phyloP scores from a whole-genome alignment of 2,797 vertebrate genomes.

The Nasua narica region DNA sequence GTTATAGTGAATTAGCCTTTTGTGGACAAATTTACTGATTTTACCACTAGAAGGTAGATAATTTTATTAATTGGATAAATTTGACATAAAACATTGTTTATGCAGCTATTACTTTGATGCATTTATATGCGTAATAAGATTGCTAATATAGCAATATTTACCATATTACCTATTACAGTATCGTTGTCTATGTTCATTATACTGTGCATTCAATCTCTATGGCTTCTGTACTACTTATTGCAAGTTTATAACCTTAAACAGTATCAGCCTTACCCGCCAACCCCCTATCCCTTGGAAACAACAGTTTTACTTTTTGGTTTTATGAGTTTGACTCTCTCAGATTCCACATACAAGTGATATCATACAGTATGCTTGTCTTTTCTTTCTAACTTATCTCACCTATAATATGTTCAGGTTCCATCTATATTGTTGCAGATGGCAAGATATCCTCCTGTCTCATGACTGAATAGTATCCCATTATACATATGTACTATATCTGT shows the following conservation, averaged over 20 bases:
- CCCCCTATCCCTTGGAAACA: background rate
- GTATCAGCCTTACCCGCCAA: background rate
- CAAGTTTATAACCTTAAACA: background rate
- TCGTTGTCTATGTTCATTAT: background rate
- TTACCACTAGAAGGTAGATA: background rate
- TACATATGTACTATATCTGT: background rate
- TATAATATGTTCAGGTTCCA: background rate
- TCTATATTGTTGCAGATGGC: background rate
- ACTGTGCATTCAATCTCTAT: background rate
- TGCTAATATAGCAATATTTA: background rate
- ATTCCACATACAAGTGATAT: background rate
- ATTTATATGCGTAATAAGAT: background rate
- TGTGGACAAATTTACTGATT: background rate
- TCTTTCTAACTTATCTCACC: background rate
- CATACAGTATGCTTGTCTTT: background rate
- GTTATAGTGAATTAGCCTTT: constrained; percentile 9
- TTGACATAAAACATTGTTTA: background rate
- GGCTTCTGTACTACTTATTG: background rate
- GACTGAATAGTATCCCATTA: background rate
- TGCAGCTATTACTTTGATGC: background rate
- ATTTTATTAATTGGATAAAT: background rate
- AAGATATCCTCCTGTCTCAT: background rate
- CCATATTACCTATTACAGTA: background rate
- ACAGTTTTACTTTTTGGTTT: background rate
- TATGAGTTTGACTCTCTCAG: background rate